phyloP scores from a whole-genome alignment of 2,888 invertebrate species.

The Drosophila borealis region DNA sequence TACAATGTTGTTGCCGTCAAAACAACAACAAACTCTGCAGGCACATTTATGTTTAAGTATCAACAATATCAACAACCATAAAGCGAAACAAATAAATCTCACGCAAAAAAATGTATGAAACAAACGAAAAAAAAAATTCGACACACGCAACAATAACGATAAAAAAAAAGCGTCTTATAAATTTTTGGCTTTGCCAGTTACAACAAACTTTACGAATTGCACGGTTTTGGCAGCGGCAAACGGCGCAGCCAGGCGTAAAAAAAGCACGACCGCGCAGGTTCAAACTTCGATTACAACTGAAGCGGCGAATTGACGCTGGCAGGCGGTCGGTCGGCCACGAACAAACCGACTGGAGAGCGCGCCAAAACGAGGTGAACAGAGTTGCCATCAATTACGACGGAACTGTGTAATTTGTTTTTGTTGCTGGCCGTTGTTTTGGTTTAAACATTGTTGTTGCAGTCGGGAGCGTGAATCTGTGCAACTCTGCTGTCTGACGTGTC shows the following conservation, averaged over 20 bases:
- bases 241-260: slow-evolving; percentile 13
- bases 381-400: slow-evolving; percentile 39
- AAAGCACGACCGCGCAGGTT: slow-evolving; percentile 56
- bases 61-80: neutral
- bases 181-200: slow-evolving; percentile 10
- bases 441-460: neutral
- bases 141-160: slow-evolving; percentile 12
- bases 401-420: slow-evolving; percentile 17
- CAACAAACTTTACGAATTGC: slow-evolving; percentile 21
- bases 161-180: slow-evolving; percentile 15
- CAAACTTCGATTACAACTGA: slow-evolving; percentile 69
- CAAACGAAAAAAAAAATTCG: slow-evolving; percentile 1
- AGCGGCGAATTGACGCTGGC: slow-evolving; percentile 61
- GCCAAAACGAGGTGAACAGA: slow-evolving; percentile 54
- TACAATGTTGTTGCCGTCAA: slow-evolving; percentile 7
- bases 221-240: slow-evolving; percentile 17
- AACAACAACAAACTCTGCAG: slow-evolving; percentile 1
- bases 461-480: slow-evolving; percentile 29
- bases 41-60: slow-evolving; percentile 8
- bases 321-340: slow-evolving; percentile 11
- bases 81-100: no score
- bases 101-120: slow-evolving; percentile 11
- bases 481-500: slow-evolving; percentile 27
- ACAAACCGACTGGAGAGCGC: slow-evolving; percentile 44
- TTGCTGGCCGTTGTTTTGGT: slow-evolving; percentile 7